Percentiles rank a stretch among this genome's conserved stretches.
Evolutionary conservation across 2,888 invertebrate genomes (phyloP).

Genomic region (Bugula neritina): DNA sequence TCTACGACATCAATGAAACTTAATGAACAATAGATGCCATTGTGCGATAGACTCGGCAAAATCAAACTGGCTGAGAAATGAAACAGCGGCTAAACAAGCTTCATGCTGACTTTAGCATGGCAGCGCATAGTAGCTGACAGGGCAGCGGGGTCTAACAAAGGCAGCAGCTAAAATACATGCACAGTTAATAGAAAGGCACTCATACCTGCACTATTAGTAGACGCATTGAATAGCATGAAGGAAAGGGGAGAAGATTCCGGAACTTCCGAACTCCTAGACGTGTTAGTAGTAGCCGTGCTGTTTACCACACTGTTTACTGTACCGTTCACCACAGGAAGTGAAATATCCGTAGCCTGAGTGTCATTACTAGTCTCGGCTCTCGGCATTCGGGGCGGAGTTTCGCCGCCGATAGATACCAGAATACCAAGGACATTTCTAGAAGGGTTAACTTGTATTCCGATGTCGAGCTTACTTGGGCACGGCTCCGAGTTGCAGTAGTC

Average conservation of each 20-base stretch:
- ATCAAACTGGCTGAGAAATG: too few species aligned
- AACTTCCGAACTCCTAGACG: too few species aligned
- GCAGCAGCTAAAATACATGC: not conserved
- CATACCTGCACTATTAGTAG: not conserved
- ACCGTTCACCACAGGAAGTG: not conserved
- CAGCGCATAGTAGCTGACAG: too few species aligned
- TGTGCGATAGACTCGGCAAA: too few species aligned
- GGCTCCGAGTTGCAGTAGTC: constrained; percentile 38
- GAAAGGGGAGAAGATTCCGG: too few species aligned
- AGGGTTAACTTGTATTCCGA: not conserved
- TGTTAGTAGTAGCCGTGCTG: too few species aligned
- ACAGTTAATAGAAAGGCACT: not conserved
- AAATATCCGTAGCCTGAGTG: not conserved
- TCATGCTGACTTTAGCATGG: too few species aligned
- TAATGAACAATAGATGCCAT: too few species aligned
- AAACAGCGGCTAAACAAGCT: too few species aligned
- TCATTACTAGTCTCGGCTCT: not conserved
- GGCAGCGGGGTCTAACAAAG: too few species aligned
- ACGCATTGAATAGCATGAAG: not conserved
- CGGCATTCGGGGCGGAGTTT: not conserved
- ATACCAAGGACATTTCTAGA: not conserved
- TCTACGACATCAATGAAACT: too few species aligned
- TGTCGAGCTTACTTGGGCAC: constrained; percentile 42
- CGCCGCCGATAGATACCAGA: not conserved
- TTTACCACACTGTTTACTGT: too few species aligned